Evolutionary conservation across 1,140 invertebrate genomes (phyloP).

Genomic region (Drosophila pruinosa): DNA sequence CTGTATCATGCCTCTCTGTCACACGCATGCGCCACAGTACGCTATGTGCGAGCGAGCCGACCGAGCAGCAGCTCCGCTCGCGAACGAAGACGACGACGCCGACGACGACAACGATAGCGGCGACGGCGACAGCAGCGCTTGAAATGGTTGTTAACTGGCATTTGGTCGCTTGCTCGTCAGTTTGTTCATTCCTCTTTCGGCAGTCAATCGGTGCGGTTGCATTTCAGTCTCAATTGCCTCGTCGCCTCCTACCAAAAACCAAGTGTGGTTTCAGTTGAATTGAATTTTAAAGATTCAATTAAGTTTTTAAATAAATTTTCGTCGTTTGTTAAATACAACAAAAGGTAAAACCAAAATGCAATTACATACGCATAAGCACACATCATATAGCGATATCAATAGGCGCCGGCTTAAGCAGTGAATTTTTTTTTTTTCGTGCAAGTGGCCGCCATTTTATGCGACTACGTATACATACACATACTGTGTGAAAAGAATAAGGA

Average conservation of each 20-base stretch:
- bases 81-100: constrained; percentile 9
- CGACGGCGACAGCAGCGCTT: constrained; percentile 36
- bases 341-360: constrained; percentile 25
- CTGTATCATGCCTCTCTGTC: constrained; percentile 60
- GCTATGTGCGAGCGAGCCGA: constrained; percentile 26
- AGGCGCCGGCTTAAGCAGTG: constrained; percentile 42
- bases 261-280: constrained; percentile 33
- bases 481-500: background rate
- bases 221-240: constrained; percentile 37
- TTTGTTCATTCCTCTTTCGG: constrained; percentile 75
- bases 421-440: constrained; percentile 40
- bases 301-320: constrained; percentile 34
- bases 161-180: constrained; percentile 56
- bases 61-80: constrained; percentile 20
- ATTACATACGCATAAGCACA: background rate
- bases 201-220: constrained; percentile 68
- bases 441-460: constrained; percentile 40
- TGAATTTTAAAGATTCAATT: constrained; percentile 39
- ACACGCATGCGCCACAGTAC: constrained; percentile 47
- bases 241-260: constrained; percentile 40
- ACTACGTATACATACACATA: constrained; percentile 19
- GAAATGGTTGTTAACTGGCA: constrained; percentile 75
- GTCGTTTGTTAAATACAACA: constrained; percentile 34
- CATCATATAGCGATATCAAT: background rate
- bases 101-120: constrained; percentile 23